Percentiles rank a stretch among this genome's conserved stretches.
These are phyloP conservation scores for Marmota monax DNA, from an alignment of 2,113 vertebrate species.

Conservation along the genomic window DNA sequence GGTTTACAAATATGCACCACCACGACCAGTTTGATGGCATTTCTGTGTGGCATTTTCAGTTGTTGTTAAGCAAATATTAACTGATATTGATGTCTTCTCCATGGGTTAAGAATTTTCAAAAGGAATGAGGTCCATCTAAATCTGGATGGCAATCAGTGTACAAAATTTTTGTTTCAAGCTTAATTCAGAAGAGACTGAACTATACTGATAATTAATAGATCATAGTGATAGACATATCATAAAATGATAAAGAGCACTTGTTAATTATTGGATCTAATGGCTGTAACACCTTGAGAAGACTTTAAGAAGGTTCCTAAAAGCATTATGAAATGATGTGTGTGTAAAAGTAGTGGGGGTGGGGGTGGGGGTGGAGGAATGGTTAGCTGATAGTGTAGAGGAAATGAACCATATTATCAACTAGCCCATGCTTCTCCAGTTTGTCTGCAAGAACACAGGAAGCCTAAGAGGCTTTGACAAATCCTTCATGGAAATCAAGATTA, in stretches of 20 bases:
- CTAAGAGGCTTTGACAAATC: background rate
- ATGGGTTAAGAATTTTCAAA: background rate
- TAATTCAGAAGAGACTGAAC: constrained; percentile 31
- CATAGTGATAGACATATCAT: background rate
- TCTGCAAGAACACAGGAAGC: background rate
- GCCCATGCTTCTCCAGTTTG: background rate
- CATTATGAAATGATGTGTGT: background rate
- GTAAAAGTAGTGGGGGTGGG: background rate
- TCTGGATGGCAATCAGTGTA: background rate
- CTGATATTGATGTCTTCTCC: background rate
- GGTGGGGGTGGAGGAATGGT: background rate
- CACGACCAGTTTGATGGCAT: background rate
- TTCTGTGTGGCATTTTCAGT: background rate
- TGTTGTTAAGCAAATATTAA: constrained; percentile 21
- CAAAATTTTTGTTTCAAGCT: constrained; percentile 9
- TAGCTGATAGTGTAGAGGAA: background rate
- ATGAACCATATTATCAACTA: background rate
- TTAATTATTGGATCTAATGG: background rate
- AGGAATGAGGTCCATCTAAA: background rate
- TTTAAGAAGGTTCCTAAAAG: background rate
- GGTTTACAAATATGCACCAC: too few relatives aligned
- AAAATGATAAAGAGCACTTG: background rate
- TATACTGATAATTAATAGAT: background rate
- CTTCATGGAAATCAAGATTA: background rate
- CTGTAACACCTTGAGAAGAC: background rate